Percentiles rank a stretch among this genome's conserved stretches.
These are phyloP conservation scores for Aporrectodea caliginosa DNA, from an alignment of 1,140 invertebrate genomes.

Conservation along the genomic window DNA sequence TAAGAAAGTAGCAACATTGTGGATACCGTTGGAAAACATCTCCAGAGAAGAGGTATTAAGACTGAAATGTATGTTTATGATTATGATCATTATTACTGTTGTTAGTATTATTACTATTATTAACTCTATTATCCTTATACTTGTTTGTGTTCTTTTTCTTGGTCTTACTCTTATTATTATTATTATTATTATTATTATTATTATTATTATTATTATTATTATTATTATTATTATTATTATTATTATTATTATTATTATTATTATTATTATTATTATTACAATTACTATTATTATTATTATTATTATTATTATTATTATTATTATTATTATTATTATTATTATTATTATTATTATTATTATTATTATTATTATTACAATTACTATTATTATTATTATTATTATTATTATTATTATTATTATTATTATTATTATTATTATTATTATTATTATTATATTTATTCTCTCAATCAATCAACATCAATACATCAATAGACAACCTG, in stretches of 20 bases:
- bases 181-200: too few relatives aligned
- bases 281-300: not conserved
- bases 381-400: not conserved
- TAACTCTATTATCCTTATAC: too few relatives aligned
- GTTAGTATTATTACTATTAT: too few relatives aligned
- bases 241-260: not conserved
- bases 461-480: not conserved
- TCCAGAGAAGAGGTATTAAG: too few relatives aligned
- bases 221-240: not conserved
- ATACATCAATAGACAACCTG: not conserved
- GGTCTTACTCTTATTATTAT: too few relatives aligned
- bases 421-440: constrained; percentile 4
- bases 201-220: too few relatives aligned
- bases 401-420: not conserved
- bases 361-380: not conserved
- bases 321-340: not conserved
- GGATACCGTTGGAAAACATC: too few relatives aligned
- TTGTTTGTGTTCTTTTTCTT: too few relatives aligned
- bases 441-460: not conserved
- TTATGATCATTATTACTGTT: too few relatives aligned
- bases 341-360: not conserved
- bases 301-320: not conserved
- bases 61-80: too few relatives aligned
- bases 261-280: not conserved
- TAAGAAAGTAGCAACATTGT: too few relatives aligned